Evolutionary conservation across 1,140 invertebrate genomes (phyloP).

Genomic region (Nomia melanderi): DNA sequence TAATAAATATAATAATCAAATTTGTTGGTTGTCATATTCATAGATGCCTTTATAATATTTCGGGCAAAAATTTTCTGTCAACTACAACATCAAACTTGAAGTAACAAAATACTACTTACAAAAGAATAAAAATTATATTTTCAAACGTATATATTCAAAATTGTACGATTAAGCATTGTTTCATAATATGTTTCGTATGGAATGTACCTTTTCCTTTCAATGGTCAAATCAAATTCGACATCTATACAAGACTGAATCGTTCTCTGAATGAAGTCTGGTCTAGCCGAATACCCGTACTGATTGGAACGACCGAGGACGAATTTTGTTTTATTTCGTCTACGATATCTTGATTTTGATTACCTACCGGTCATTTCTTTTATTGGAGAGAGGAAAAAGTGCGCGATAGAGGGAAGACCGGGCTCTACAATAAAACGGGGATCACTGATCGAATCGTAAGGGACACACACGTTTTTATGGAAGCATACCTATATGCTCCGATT

Average conservation of each 20-base stretch:
- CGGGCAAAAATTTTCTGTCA: too few relatives aligned
- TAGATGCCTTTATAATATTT: too few relatives aligned
- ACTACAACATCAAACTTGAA: too few relatives aligned
- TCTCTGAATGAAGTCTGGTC: conserved; percentile 20
- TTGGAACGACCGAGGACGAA: conserved; percentile 35
- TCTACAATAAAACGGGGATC: conserved; percentile 10
- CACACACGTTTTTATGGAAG: neutral
- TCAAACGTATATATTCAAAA: too few relatives aligned
- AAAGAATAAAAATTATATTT: too few relatives aligned
- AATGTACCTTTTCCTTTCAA: neutral
- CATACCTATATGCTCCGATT: neutral
- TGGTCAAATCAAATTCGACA: conserved; percentile 24
- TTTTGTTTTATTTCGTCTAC: conserved; percentile 40
- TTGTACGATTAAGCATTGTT: neutral
- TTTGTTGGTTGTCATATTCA: too few relatives aligned
- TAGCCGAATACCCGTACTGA: conserved; percentile 37
- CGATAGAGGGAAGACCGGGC: neutral
- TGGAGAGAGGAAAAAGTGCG: neutral
- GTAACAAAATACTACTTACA: too few relatives aligned
- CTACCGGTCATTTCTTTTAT: conserved; percentile 5
- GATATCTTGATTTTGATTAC: conserved; percentile 52
- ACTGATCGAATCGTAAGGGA: conserved; percentile 7
- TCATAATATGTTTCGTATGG: neutral
- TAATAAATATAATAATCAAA: too few relatives aligned
- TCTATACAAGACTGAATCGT: conserved; percentile 22